Evolutionary conservation across 2,113 vertebrate species (phyloP).

Genomic region (Pedetes capensis): DNA sequence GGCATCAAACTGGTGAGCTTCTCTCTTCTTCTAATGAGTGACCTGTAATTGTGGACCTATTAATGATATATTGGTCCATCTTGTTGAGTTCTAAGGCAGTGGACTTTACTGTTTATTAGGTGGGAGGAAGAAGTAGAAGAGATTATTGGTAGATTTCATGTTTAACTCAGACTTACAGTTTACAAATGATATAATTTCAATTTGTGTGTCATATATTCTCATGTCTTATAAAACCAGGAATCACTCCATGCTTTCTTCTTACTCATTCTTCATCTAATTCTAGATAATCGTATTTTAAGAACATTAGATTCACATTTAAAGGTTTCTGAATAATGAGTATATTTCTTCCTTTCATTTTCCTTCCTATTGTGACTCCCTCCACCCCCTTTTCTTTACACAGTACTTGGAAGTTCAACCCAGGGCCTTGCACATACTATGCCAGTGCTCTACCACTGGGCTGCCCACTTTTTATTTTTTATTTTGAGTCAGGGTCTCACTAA

Average conservation of each 20-base stretch:
- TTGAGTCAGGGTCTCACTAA: too few species aligned
- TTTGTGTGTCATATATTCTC: neutral
- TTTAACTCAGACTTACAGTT: neutral
- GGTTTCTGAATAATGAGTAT: neutral
- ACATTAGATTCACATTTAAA: constrained; percentile 20
- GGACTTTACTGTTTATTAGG: neutral
- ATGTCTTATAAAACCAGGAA: constrained; percentile 22
- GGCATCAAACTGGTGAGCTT: constrained; percentile 94
- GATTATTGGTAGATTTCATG: neutral
- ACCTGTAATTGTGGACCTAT: neutral
- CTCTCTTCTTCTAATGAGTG: neutral
- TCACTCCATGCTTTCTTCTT: neutral
- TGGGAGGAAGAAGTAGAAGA: neutral
- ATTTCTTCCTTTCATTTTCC: neutral
- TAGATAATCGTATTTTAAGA: constrained; percentile 38
- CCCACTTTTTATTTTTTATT: too few species aligned
- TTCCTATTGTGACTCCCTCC: neutral
- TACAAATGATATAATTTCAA: neutral
- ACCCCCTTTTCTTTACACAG: too few species aligned
- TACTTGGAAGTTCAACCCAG: too few species aligned
- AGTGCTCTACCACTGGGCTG: too few species aligned
- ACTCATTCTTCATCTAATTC: neutral
- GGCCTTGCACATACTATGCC: too few species aligned
- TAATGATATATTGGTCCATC: neutral
- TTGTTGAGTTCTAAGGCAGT: neutral